Evolutionary conservation across 2,113 vertebrate genomes (phyloP).

Genomic region (Atherinomorus stipes): DNA sequence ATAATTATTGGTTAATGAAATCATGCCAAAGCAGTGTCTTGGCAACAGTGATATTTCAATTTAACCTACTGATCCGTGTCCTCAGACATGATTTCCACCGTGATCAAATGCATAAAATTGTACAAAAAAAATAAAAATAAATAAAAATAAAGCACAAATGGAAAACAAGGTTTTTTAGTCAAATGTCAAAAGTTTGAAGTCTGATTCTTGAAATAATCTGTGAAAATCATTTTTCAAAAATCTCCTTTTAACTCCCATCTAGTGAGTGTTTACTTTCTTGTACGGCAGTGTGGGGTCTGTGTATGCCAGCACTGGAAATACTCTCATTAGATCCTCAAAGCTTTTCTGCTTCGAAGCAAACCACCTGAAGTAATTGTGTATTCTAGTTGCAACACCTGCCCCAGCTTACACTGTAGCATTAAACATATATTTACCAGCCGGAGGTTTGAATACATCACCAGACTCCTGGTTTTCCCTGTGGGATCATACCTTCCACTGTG

Average conservation of each 20-base stretch:
- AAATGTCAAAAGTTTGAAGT: too few relatives aligned
- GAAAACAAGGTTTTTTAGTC: too few relatives aligned
- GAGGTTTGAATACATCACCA: constrained; percentile 55
- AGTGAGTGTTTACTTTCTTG: neutral
- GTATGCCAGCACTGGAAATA: constrained; percentile 22
- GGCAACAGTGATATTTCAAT: too few relatives aligned
- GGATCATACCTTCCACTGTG: constrained; percentile 49
- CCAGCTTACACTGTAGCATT: constrained; percentile 53
- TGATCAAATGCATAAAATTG: too few relatives aligned
- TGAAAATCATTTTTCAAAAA: neutral
- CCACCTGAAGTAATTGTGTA: constrained; percentile 48
- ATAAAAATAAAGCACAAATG: too few relatives aligned
- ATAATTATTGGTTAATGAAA: neutral
- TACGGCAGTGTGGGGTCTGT: constrained; percentile 1
- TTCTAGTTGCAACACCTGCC: constrained; percentile 24
- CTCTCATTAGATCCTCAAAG: constrained; percentile 23
- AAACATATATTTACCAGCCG: constrained; percentile 70
- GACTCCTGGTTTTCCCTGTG: constrained; percentile 49
- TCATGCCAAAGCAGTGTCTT: too few relatives aligned
- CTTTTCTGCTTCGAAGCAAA: constrained; percentile 13
- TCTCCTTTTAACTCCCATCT: neutral
- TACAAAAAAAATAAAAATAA: too few relatives aligned
- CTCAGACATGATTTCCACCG: too few relatives aligned
- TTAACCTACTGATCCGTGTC: too few relatives aligned
- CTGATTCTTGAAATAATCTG: too few relatives aligned